A percentile compares a stretch with the other conserved stretches of the same genome.
These are phyloP conservation scores for Nyctibius grandis DNA, from an alignment of 2,797 vertebrate genomes.

Conservation along the genomic window DNA sequence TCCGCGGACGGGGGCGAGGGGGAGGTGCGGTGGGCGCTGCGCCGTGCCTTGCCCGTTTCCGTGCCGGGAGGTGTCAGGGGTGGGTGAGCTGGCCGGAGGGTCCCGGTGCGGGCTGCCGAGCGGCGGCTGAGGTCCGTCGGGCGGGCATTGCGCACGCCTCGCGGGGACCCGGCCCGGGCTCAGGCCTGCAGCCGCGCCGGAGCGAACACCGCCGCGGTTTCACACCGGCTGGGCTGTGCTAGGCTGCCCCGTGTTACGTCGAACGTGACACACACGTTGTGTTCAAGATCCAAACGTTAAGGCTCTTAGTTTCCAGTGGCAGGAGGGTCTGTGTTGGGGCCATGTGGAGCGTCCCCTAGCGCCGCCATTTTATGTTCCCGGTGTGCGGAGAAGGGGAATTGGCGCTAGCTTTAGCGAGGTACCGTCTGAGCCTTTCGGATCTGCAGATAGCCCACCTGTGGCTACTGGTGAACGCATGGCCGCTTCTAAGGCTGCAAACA, in stretches of 20 bases:
- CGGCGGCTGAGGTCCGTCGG: background rate
- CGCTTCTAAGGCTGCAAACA: accelerated
- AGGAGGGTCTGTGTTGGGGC: accelerated
- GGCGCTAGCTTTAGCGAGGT: too few relatives aligned
- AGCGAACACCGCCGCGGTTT: accelerated
- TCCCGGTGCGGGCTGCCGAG: background rate
- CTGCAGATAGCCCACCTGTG: accelerated
- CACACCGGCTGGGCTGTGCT: too few relatives aligned
- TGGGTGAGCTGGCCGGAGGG: background rate
- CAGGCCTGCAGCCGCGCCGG: too few relatives aligned
- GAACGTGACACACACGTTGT: accelerated
- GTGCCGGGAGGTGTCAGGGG: background rate
- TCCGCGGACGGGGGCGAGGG: background rate
- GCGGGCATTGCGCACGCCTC: too few relatives aligned
- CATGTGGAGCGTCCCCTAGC: background rate
- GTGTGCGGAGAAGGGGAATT: too few relatives aligned
- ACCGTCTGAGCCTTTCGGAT: background rate
- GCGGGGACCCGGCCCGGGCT: too few relatives aligned
- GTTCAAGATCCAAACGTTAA: too few relatives aligned
- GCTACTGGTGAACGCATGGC: background rate
- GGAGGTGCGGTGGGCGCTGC: too few relatives aligned
- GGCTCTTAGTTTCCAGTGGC: too few relatives aligned
- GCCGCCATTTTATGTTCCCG: background rate
- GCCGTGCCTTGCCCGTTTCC: too few relatives aligned
- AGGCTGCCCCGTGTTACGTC: accelerated